Evolutionary conservation across 1,140 invertebrate species (phyloP), one percentile per base, ranked within the genome.

Genomic region (Drosophila ananassae): DNA sequence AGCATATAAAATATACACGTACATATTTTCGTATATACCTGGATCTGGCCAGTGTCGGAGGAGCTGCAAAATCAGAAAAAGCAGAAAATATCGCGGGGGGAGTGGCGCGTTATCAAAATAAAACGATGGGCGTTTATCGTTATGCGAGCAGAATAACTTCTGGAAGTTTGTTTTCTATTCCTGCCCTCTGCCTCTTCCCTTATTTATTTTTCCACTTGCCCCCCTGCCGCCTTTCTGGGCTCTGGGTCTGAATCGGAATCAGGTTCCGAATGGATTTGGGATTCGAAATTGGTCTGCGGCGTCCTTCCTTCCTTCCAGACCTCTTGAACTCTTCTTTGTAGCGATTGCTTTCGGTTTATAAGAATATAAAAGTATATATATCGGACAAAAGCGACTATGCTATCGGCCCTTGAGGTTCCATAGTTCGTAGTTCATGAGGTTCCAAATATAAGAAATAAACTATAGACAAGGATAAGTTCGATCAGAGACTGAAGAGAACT

Each of bases 121-220:
- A 85, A 85, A 74, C 81, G 81, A 81, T 85, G 82, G 82, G 82
- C 82, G 82, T 85, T 85, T 85, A 85, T 87, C 78, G 82, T 87
- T 87, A 85, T 85, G 82, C 82, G 82, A 85, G 80, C 82, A 82
- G 82, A 85, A 85, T 87, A 85, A 85, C 82, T 85, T 85, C 82
- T 85, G 82, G 82, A 85, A 85, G 82, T 85, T 85, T 81, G 82
- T 78, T 87, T 85, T 85, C 78, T 87, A 54, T 56, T 50, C 68
- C 63, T n/a, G 22, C 25, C 46, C 25, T 28, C 5, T 28, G 25
- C 25, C 25, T 28, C 25, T 28, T 32, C 60, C 48, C 32, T 24
- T 41, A 46, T 21, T 22, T 47, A 41, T 41, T 41, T 41, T 41
- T 53, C 28, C 37, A 24, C 55, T 37, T 17, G 9, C 25, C 39